Evolutionary conservation across 2,797 vertebrate genomes (phyloP).

Genomic region (Microctenopoma lineatum): DNA sequence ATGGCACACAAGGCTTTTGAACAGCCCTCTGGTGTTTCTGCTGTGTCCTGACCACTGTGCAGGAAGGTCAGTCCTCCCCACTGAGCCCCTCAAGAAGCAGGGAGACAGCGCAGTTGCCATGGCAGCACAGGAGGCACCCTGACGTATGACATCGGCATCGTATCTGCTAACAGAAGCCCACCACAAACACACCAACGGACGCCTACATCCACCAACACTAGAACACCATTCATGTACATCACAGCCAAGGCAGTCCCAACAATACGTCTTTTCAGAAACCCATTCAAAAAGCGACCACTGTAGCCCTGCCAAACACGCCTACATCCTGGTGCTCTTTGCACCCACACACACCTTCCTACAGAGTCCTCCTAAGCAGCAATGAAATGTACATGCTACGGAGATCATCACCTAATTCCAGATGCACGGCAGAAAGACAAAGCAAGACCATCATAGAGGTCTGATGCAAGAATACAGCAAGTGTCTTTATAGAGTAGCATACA

Average conservation of each 20-base stretch:
- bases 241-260: slow-evolving; percentile 36
- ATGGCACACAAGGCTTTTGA: slow-evolving; percentile 23
- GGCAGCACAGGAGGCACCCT: slow-evolving; percentile 68
- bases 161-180: slow-evolving; percentile 53
- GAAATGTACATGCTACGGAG: slow-evolving; percentile 26
- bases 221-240: slow-evolving; percentile 59
- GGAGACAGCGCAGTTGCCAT: slow-evolving; percentile 77
- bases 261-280: slow-evolving; percentile 50
- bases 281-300: slow-evolving; percentile 44
- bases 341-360: slow-evolving; percentile 71
- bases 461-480: slow-evolving; percentile 19
- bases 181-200: slow-evolving; percentile 47
- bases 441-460: slow-evolving; percentile 11
- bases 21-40: slow-evolving; percentile 21
- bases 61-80: slow-evolving; percentile 65
- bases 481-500: slow-evolving; percentile 8
- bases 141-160: slow-evolving; percentile 52
- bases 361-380: slow-evolving; percentile 35
- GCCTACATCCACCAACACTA: slow-evolving; percentile 50
- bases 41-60: slow-evolving; percentile 35
- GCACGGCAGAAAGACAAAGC: slow-evolving; percentile 19
- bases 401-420: slow-evolving; percentile 40
- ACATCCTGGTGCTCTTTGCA: slow-evolving; percentile 52
- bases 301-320: slow-evolving; percentile 63
- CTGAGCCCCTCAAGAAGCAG: slow-evolving; percentile 48